Percentiles rank a stretch among this genome's conserved stretches.
phyloP scores from a whole-genome alignment of 2,888 invertebrate genomes.

The Stomorhina lunata region DNA sequence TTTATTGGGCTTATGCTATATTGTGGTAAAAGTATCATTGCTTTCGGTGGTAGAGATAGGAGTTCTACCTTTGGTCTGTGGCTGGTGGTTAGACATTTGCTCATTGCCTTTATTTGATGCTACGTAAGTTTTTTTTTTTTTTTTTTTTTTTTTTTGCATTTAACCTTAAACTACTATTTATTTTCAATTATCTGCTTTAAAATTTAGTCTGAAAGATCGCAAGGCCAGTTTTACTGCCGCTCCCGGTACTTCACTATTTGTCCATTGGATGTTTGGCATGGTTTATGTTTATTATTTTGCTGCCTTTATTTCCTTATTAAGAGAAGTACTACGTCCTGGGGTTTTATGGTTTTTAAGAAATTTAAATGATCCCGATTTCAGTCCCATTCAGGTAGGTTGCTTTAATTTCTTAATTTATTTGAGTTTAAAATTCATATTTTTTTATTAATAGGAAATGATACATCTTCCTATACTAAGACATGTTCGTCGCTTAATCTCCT shows the following conservation, averaged over 20 bases:
- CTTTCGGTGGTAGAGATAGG: constrained; percentile 98
- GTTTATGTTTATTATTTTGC: constrained; percentile 99
- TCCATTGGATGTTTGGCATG: constrained; percentile 99
- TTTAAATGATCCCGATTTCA: constrained; percentile 99
- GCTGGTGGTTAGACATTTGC: constrained; percentile 99
- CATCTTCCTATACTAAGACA: constrained; percentile 96
- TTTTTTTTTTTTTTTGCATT: background rate
- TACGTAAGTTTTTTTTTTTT: constrained; percentile 78
- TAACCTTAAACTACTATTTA: background rate
- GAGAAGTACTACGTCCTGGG: constrained; percentile 97
- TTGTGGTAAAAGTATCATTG: constrained; percentile 90
- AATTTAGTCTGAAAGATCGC: constrained; percentile 85
- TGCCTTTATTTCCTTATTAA: constrained; percentile 93
- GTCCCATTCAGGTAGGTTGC: constrained; percentile 91
- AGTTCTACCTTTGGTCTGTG: constrained; percentile 96
- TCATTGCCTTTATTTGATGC: constrained; percentile 96
- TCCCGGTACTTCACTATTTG: constrained; percentile 97
- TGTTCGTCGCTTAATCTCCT: constrained; percentile 92
- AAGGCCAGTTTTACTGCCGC: constrained; percentile 93
- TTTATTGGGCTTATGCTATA: constrained; percentile 94
- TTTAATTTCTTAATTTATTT: background rate
- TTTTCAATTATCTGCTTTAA: background rate
- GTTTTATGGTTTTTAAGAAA: constrained; percentile 99
- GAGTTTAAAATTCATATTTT: background rate
- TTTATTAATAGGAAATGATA: constrained; percentile 91